phyloP scores from a whole-genome alignment of 2,113 vertebrate genomes.

The Lophochroa leadbeateri region DNA sequence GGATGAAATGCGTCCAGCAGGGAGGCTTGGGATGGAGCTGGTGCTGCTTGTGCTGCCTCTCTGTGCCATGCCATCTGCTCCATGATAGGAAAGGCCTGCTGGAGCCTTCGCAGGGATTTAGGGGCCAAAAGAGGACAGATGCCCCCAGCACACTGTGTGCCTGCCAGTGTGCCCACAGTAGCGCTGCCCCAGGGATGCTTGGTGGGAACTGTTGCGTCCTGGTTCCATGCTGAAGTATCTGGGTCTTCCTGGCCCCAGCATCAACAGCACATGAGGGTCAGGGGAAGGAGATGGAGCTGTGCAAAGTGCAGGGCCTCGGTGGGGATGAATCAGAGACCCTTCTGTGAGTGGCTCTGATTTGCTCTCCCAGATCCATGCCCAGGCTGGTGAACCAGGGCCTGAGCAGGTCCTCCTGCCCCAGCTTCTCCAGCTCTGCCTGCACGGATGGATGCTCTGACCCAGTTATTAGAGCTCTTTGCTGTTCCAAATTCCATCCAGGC shows the following conservation, averaged over 20 bases:
- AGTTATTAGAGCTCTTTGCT: conserved; percentile 8
- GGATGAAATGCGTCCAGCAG: rapidly evolving
- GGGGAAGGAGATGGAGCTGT: neutral
- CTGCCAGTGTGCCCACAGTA: rapidly evolving
- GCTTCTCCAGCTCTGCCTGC: neutral
- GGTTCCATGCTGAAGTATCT: neutral
- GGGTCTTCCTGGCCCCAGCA: rapidly evolving
- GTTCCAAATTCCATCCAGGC: neutral
- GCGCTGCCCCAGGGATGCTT: neutral
- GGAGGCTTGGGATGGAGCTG: neutral
- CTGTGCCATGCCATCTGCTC: neutral
- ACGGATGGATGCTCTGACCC: conserved; percentile 30
- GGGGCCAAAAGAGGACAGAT: neutral
- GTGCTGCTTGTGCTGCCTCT: neutral
- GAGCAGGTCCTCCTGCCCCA: neutral
- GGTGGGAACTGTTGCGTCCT: rapidly evolving
- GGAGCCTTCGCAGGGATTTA: neutral
- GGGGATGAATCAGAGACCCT: neutral
- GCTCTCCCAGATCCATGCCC: rapidly evolving
- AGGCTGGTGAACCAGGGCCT: neutral
- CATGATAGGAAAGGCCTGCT: rapidly evolving
- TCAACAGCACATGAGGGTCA: rapidly evolving
- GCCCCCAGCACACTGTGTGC: rapidly evolving
- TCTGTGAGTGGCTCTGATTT: rapidly evolving
- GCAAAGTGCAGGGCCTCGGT: neutral